Evolutionary conservation across 2,113 vertebrate species (phyloP), one percentile per base, ranked within the genome.

Genomic region (Macrotis lagotis): DNA sequence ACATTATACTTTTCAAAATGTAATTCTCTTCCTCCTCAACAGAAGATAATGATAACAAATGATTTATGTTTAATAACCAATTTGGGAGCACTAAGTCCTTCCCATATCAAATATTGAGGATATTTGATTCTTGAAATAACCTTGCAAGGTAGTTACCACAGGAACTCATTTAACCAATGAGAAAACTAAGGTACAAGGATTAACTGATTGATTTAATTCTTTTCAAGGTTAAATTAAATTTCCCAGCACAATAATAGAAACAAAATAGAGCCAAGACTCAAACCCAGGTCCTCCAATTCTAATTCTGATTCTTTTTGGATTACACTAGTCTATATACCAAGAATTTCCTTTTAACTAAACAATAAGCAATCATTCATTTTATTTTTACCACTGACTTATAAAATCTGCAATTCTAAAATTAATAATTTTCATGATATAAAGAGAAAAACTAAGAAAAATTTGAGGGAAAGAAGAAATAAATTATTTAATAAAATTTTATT

Each of bases 1-100:
- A 92, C 66, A n/a, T 92, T 51, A 1, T 52, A 25, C 50, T 31
- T 95, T 94, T 95, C 14, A 74, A 2, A 91, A 53, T 9, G 55
- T 28, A 50, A 94, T 10, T 96, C 93, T 88, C 95, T 47, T 55
- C n/a, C 14, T 53, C 37, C 83, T 90, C 50, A 92, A n/a, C 8
- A 53, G 25, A 91, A 83, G 16, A 91, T 88, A 92, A 94, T 89
- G 66, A 1, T 90, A 48, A n/a, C 94, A 53, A 83, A 24, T 44
- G 66, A 83, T n/a, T 10, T 74, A 48, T 92, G 44, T 47, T 95
- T 91, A 88, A 88, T 25, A 48, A 48, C 25, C 90, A 88, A 83
- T 83, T 44, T 83, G 24, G n/a, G 19, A 44, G 22, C 66, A 83
- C 19, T 83, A 22, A 44, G 7, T 5, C 66, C n/a, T 83, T 83